Percentiles rank a stretch among this genome's conserved stretches.
Conservation (phyloP, 2,888 invertebrate species). For the Dasysyrphus tricinctus region DNA sequence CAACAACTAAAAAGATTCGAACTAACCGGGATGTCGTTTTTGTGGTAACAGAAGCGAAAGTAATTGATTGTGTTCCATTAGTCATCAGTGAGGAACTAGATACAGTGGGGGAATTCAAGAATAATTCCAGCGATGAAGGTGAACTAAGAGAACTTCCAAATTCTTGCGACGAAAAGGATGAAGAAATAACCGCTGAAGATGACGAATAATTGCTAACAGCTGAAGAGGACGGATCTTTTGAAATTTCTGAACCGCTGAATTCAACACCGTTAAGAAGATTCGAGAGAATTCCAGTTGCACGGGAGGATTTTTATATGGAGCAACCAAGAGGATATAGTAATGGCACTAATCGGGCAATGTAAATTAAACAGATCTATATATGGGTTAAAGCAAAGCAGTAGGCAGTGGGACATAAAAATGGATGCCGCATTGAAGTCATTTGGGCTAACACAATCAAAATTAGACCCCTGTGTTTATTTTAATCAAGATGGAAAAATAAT, state of each 20-base stretch:
- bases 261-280: not conserved
- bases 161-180: not conserved
- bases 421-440: no score
- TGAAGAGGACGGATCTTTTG: not conserved
- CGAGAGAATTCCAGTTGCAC: no score
- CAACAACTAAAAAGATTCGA: no score
- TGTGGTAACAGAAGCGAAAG: conserved; percentile 7
- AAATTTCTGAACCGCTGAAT: not conserved
- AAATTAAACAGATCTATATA: no score
- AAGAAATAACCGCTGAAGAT: not conserved
- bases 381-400: no score
- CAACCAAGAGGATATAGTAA: no score
- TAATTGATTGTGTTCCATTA: not conserved
- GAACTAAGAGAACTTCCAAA: not conserved
- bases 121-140: not conserved
- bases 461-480: no score
- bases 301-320: no score
- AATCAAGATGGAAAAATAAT: no score
- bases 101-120: conserved; percentile 1
- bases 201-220: not conserved
- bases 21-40: not conserved
- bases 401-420: no score
- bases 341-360: no score
- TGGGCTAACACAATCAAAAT: no score
- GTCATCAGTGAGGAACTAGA: not conserved